Evolutionary conservation across 2,888 invertebrate species (phyloP).

Genomic region (Holacanthella duospinosa): DNA sequence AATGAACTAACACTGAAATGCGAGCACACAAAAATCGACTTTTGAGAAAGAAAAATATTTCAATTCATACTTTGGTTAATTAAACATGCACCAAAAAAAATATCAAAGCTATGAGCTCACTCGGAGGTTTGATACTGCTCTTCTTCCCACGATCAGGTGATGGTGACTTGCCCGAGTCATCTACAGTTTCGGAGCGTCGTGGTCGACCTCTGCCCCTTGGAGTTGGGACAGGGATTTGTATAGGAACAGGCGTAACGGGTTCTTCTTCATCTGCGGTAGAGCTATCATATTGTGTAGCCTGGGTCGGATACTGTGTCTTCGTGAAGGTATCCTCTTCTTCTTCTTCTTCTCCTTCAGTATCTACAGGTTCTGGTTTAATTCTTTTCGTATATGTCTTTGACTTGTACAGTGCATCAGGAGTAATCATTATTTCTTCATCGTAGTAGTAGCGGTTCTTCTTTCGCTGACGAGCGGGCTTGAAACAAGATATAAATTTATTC

Average conservation of each 20-base stretch:
- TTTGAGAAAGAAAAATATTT: too few relatives aligned
- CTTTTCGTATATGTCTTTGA: constrained; percentile 28
- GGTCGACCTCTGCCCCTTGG: not conserved
- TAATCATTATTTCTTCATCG: constrained; percentile 75
- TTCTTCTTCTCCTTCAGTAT: constrained; percentile 17
- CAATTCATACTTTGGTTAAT: too few relatives aligned
- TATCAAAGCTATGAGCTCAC: too few relatives aligned
- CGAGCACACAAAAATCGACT: too few relatives aligned
- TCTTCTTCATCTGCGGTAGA: not conserved
- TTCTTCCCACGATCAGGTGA: not conserved
- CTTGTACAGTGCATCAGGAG: constrained; percentile 49
- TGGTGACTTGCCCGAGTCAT: too few relatives aligned
- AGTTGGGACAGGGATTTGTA: not conserved
- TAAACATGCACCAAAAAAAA: too few relatives aligned
- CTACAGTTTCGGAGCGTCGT: too few relatives aligned
- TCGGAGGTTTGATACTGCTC: too few relatives aligned
- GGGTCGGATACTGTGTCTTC: not conserved
- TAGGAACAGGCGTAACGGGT: too few relatives aligned
- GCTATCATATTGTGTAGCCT: not conserved
- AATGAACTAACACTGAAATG: too few relatives aligned
- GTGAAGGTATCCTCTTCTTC: constrained; percentile 10
- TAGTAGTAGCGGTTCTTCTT: constrained; percentile 81
- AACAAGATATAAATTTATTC: constrained; percentile 13
- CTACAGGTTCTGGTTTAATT: constrained; percentile 30
- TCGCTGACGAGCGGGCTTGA: constrained; percentile 66